Evolutionary conservation across 37 sponge, comb jelly and placozoan genomes (phyloP), one percentile per base, ranked within the genome.

Genomic region (Tethya wilhelma): DNA sequence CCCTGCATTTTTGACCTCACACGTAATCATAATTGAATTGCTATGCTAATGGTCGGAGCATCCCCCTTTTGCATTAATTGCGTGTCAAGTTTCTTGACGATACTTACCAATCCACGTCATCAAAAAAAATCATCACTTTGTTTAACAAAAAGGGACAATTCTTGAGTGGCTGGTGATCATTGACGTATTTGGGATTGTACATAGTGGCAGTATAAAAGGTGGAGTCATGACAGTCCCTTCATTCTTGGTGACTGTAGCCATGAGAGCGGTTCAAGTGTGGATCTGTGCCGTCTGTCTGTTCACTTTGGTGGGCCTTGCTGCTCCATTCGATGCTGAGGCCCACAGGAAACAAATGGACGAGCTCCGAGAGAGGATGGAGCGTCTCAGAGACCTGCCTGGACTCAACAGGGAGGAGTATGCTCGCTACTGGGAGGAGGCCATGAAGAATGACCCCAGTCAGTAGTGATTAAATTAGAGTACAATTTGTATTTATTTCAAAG

Each of bases 401-500:
- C 45, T 78, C 29, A 83, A 89, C 66, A 38, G 34, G 36, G 86
- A 84, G 42, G 93, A 93, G 38, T 93, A 89, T 55, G 63, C 71
- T n/a, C 46, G 93, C 29, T 93, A 93, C 64, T 89, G 85, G 78
- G 69, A 85, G 28, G 85, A 93, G 45, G 29, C 72, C 12, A 64
- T 74, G 0, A 78, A 74, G 36, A 67, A 44, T 26, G 75, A 88
- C 38, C 88, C 83, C 42, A 70, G 90, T 90, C 43, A 28, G 90
- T 44, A 44, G 53, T 6, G 75, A 17, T 56, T 1, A 12, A 14
- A 14, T 58, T 42, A 3, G 20, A 17, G 19, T 76, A 4, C 2
- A 29, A 17, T 28, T 14, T 63, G 44, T 28, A 39, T 36, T 64
- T 32, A 12, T 2, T 2, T 8, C 28, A 4, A 25, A 30, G 14